Evolutionary conservation across 2,113 vertebrate genomes (phyloP).

Genomic region (Bos indicus): DNA sequence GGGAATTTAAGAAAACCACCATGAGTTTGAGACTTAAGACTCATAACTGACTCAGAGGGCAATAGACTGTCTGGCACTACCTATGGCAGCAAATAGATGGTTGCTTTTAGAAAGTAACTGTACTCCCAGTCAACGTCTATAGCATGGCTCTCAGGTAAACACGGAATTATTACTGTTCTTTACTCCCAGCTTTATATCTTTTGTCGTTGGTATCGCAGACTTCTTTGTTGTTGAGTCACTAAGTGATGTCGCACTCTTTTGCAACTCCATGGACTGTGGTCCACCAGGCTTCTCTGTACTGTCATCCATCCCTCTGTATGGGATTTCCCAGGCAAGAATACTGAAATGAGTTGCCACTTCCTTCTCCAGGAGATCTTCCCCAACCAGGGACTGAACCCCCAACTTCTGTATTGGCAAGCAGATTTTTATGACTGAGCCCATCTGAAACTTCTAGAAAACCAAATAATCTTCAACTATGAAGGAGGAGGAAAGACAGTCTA

Average conservation of each 20-base stretch:
- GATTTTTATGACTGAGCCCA: neutral
- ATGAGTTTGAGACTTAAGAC: neutral
- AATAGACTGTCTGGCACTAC: neutral
- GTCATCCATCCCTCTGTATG: neutral
- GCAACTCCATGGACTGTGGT: neutral
- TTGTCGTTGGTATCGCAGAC: neutral
- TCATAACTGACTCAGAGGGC: neutral
- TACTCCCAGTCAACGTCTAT: neutral
- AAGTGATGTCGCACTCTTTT: neutral
- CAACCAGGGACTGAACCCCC: neutral
- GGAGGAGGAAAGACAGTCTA: neutral
- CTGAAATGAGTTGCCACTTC: neutral
- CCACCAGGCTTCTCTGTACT: neutral
- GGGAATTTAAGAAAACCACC: neutral
- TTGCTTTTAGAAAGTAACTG: neutral
- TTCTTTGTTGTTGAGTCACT: neutral
- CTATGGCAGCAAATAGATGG: neutral
- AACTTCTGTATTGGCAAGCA: neutral
- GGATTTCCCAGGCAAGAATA: neutral
- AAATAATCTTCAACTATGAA: neutral
- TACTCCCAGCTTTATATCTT: neutral
- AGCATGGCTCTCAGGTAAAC: neutral
- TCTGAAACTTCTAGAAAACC: neutral
- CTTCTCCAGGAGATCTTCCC: neutral
- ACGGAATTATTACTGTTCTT: neutral